Percentiles rank a stretch among this genome's conserved stretches.
These are phyloP conservation scores for Amphilophus citrinellus DNA, from an alignment of 2,113 vertebrate species.

Conservation along the genomic window DNA sequence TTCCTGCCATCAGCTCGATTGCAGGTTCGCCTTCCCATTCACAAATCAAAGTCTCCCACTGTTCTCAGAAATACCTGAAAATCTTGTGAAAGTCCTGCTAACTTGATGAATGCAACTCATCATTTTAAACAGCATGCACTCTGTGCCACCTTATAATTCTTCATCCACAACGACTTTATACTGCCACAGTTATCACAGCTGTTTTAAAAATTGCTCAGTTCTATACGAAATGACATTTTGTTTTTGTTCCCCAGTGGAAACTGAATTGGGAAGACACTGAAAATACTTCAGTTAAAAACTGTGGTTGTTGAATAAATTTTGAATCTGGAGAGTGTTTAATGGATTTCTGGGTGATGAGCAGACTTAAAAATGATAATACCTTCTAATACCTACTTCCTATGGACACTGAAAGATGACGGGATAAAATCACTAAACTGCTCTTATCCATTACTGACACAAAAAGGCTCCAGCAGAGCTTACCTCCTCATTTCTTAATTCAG, in stretches of 20 bases:
- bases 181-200: background rate
- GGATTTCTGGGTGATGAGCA: background rate
- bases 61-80: slow-evolving; percentile 14
- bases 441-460: too few species aligned
- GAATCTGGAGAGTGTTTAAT: background rate
- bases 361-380: background rate
- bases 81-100: background rate
- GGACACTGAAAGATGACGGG: too few species aligned
- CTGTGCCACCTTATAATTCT: background rate
- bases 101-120: background rate
- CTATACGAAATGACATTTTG: background rate
- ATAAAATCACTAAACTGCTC: too few species aligned
- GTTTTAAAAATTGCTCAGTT: background rate
- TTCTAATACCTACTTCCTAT: too few species aligned
- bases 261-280: background rate
- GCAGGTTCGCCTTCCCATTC: background rate
- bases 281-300: background rate
- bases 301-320: background rate
- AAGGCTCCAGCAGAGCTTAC: background rate
- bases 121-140: background rate
- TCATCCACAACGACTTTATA: background rate
- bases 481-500: background rate
- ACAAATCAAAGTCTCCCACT: background rate
- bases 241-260: background rate
- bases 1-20: background rate